These are phyloP conservation scores for Hipparchia sbordonii DNA, from an alignment of 2,888 invertebrate species.

Conservation along the genomic window DNA sequence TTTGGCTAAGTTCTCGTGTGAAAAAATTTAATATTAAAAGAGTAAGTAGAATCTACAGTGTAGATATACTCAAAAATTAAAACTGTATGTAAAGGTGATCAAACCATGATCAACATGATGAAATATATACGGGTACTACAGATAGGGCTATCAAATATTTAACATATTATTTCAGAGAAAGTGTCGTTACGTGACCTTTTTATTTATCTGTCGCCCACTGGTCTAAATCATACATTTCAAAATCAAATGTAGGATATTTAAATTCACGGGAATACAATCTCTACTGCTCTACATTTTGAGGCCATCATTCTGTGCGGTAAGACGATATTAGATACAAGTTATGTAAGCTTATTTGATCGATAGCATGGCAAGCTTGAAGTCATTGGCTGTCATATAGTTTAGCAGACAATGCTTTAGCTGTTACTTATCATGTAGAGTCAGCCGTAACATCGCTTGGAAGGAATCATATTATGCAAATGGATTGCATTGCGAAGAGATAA, in stretches of 20 bases:
- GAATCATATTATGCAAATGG: background rate
- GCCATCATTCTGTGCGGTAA: constrained; percentile 26
- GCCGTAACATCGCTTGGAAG: background rate
- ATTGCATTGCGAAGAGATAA: background rate
- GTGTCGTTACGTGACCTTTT: constrained; percentile 61
- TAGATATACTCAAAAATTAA: background rate
- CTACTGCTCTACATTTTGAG: constrained; percentile 20
- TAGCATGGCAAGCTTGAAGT: constrained; percentile 35
- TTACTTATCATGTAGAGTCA: background rate
- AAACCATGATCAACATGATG: too few relatives aligned
- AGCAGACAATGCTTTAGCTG: constrained; percentile 33
- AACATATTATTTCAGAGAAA: constrained; percentile 52
- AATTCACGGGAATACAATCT: constrained; percentile 25
- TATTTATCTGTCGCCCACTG: constrained; percentile 58
- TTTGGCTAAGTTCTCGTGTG: constrained; percentile 3
- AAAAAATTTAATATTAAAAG: background rate
- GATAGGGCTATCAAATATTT: constrained; percentile 45
- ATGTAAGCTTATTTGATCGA: constrained; percentile 47
- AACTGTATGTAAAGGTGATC: background rate
- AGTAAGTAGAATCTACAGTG: too few relatives aligned
- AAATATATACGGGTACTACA: background rate
- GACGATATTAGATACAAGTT: constrained; percentile 41
- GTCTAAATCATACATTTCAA: constrained; percentile 42
- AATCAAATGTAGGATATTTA: constrained; percentile 30
- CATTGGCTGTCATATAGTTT: constrained; percentile 39